Base-by-base conservation (phyloP, 2,888 invertebrate species). In the Leucophenga montana region DNA sequence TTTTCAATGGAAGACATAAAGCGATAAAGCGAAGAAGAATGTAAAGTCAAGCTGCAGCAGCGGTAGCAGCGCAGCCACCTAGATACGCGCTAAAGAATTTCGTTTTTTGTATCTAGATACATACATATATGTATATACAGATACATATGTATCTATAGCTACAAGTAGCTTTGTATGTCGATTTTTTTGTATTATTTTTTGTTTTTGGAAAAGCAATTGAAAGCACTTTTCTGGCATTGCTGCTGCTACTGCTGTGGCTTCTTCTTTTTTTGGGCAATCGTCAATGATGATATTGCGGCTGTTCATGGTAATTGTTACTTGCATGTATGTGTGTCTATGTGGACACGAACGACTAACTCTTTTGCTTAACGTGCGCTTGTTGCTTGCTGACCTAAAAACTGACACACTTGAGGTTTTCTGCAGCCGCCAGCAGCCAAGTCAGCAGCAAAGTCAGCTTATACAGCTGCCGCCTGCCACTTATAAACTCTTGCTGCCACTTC, bases 241-340 rank as follows among this genome's bases (percentile, higher is more conserved):
- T 64, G 46, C n/a, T 39, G 61, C 1, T 68, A 61, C 18, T 50
- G 59, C 18, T 61, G 68, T 67, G 0, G 31, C n/a, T 39, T 39
- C 39, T 39, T 3, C 39, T 39, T 39, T 39, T 18, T 57, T 57
- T 57, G 57, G 39, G 39, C 39, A 39, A 8, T 57, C 11, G 61
- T 53, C 65, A 54, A 53, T 66, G 56, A 33, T 71, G 33, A 39
- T 70, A 27, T 65, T 66, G 67, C 44, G 64, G 62, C 67, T 69
- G 61, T 64, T 14, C 16, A 50, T 48, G 54, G 44, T 64, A 46
- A 46, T 46, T 64, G 46, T 33, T 44, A 8, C 4, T 48, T 22
- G 22, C 18, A 1, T 14, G 31, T 57, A 57, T 57, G 31, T 14
- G 31, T 57, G 1, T 50, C 6, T 50, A 18, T 50, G 50, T 18